phyloP scores from a whole-genome alignment of 2,113 vertebrate genomes.

The Trogon surrucura region DNA sequence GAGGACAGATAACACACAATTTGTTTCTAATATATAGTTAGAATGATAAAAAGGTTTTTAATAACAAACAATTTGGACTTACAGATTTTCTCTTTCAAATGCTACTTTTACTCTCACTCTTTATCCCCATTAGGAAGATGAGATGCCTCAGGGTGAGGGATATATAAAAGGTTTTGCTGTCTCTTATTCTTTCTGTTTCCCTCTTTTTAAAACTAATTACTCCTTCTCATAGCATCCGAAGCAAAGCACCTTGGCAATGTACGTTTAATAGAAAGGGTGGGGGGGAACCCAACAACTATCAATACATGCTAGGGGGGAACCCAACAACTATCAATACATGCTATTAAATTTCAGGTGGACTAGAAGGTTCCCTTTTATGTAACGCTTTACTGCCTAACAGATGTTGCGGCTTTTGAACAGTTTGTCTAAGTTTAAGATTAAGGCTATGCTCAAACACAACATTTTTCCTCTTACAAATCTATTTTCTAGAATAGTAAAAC shows the following conservation, averaged over 20 bases:
- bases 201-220: constrained; percentile 14
- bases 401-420: not conserved
- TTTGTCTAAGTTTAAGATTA: constrained; percentile 9
- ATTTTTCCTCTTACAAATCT: not conserved
- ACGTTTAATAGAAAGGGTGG: not conserved
- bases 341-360: constrained; percentile 59
- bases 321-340: constrained; percentile 23
- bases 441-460: not conserved
- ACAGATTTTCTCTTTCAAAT: not conserved
- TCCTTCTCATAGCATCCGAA: not conserved
- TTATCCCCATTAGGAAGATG: not conserved
- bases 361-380: constrained; percentile 36
- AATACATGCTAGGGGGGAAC: not conserved
- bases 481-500: not conserved
- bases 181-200: not conserved
- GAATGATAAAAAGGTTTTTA: not conserved
- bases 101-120: not conserved
- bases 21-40: not conserved
- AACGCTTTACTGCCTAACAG: constrained; percentile 10
- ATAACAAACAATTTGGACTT: not conserved
- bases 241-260: constrained; percentile 24
- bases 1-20: not conserved
- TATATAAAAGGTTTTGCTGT: not conserved
- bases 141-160: not conserved
- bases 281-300: not conserved